Base-by-base conservation (phyloP, 2,797 vertebrate species). In the Rhodeus uyekii region DNA sequence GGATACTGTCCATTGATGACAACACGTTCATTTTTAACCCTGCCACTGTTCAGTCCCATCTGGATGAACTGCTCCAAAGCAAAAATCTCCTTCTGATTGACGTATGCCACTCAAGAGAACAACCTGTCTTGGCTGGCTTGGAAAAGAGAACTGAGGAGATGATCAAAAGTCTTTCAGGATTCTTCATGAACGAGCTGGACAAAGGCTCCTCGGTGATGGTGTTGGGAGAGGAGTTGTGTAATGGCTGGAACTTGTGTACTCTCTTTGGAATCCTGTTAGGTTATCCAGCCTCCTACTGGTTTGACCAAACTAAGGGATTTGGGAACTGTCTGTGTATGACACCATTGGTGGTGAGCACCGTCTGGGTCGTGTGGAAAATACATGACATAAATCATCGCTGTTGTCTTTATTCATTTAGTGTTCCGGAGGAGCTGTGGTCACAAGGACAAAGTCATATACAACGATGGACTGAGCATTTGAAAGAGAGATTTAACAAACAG, bases 341-440 rank as follows among this genome's bases (percentile, higher is more conserved):
- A 0, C 96, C 96, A 0, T 93, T 99, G 73, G 89, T 85, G 39
- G 94, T 96, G 58, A 96, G 93, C 67, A 95, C 91, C 0, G 95
- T 90, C 32, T 92, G 34, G 72, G 94, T 92, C 0, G 88, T 86
- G 8, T 97, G 95, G 92, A 87, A 88, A 72, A 84, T 87, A 19
- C 91, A 92, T 13, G 46, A 71, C 7, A 46, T 76, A 0, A 84
- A 88, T 19, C 92, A 93, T 63, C 83, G 67, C 19, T 90, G 94
- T 68, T 91, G 84, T 71, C 91, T 99, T 19, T 98, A 93, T 87
- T 98, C 98, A 36, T 99, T 99, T 89, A 99, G 96, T 67, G 50
- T 97, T 82, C 98, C 98, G 0, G 94, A 96, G 53, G 90, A 85
- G 55, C 91, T 98, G 34, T 92, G 91, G 1, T 2, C 81, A 2